These are phyloP conservation scores for Lates calcarifer DNA, from an alignment of 2,113 vertebrate genomes.

Conservation along the genomic window DNA sequence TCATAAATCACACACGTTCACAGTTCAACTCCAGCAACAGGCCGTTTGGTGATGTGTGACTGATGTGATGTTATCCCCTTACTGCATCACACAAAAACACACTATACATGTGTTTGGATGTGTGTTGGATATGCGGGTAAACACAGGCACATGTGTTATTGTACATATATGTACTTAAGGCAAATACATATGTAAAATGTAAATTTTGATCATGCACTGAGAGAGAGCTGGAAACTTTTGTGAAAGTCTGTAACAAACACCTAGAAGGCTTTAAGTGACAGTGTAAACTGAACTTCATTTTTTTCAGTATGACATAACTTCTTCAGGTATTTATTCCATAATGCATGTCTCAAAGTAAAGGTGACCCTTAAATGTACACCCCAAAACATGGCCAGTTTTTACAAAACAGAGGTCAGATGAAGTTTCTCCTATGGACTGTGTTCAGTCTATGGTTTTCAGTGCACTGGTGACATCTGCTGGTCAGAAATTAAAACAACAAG, in stretches of 20 bases:
- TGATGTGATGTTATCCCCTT: background rate
- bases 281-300: background rate
- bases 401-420: background rate
- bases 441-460: background rate
- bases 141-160: background rate
- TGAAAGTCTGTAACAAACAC: background rate
- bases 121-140: background rate
- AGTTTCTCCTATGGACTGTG: background rate
- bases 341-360: background rate
- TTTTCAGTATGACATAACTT: background rate
- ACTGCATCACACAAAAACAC: background rate
- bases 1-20: constrained; percentile 40
- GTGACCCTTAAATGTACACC: background rate
- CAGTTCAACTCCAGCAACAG: constrained; percentile 1
- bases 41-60: background rate
- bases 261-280: background rate
- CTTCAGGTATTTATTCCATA: background rate
- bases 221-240: background rate
- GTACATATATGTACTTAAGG: too few relatives aligned
- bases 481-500: constrained; percentile 33
- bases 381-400: background rate
- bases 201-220: background rate
- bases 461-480: constrained; percentile 58
- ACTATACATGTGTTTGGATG: background rate
- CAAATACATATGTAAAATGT: background rate